Evolutionary conservation across 2,797 vertebrate genomes (phyloP), one percentile per base, ranked within the genome.

Genomic region (Synanceia verrucosa): DNA sequence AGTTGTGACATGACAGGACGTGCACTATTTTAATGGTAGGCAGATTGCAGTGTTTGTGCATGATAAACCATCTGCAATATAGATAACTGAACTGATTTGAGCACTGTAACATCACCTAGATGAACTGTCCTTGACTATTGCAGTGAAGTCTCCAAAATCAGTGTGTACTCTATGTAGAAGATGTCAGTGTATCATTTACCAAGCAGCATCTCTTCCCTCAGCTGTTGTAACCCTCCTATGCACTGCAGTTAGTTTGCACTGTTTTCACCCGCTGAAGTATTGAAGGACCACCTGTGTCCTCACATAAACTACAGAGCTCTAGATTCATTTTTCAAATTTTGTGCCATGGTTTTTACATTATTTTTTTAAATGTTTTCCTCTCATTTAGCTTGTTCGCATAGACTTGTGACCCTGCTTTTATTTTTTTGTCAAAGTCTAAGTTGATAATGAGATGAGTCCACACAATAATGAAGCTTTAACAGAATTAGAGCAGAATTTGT

Each of bases 201-300:
- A 36, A 70, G 81, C 23, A 55, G 59, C 44, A 7, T 72, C 59
- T 74, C 60, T 60, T 66, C 57, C 39, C 55, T 31, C 21, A 24
- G 29, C 37, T 62, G 50, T 69, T 67, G 37, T 75, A 76, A 72
- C 61, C 73, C 66, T 76, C 84, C 89, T 92, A 92, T 91, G 92
- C 91, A 90, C 86, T 86, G 73, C 72, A 61, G 47, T 71, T 69
- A 58, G 48, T 79, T 62, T 66, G 60, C 67, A 52, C 65, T 36
- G 56, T 78, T 83, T 70, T 75, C 39, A 31, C 39, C 83, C 73
- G 52, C 51, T 78, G 69, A 80, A 44, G 65, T 70, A 33, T 48
- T 61, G 51, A 71, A 80, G 59, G 59, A 67, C 50, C 14, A 23
- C 76, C 67, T 52, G 74, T 78, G 84, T 83, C 14, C 85, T 78